phyloP scores from a whole-genome alignment of 2,113 vertebrate species.

The Cygnus buccinator region DNA sequence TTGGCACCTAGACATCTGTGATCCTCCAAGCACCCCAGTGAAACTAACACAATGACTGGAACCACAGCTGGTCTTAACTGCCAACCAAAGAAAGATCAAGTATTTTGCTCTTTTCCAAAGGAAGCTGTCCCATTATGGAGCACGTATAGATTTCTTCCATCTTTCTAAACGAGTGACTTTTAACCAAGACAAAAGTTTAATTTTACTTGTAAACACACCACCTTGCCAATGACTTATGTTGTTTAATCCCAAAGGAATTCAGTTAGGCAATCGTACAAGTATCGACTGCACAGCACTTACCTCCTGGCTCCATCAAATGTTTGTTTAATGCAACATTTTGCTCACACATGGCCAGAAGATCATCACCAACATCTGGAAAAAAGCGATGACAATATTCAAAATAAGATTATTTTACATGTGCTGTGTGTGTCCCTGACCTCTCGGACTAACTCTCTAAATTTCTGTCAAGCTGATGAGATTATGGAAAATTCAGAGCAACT shows the following conservation, averaged over 20 bases:
- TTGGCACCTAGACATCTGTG: not conserved
- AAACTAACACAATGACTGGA: not conserved
- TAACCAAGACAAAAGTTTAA: not conserved
- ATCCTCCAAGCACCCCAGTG: not conserved
- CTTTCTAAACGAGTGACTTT: not conserved
- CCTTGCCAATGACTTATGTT: not conserved
- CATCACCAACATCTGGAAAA: slow-evolving; percentile 89
- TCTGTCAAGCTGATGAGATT: not conserved
- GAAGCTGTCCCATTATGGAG: not conserved
- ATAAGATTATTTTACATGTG: not conserved
- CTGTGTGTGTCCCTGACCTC: not conserved
- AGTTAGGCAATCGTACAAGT: not conserved
- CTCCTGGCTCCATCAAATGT: slow-evolving; percentile 74
- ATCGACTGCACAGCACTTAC: slow-evolving; percentile 64
- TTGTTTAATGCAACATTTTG: slow-evolving; percentile 86
- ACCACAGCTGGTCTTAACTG: not conserved
- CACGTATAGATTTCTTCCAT: not conserved
- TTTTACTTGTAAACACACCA: not conserved
- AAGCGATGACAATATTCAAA: not conserved
- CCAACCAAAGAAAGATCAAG: not conserved
- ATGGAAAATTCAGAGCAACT: not conserved
- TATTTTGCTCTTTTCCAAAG: not conserved
- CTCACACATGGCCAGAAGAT: slow-evolving; percentile 91
- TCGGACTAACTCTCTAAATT: not conserved
- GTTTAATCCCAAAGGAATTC: not conserved